These are phyloP conservation scores for Patiria miniata DNA, from an alignment of 35 echinoderm and acorn worm species.

Conservation along the genomic window DNA sequence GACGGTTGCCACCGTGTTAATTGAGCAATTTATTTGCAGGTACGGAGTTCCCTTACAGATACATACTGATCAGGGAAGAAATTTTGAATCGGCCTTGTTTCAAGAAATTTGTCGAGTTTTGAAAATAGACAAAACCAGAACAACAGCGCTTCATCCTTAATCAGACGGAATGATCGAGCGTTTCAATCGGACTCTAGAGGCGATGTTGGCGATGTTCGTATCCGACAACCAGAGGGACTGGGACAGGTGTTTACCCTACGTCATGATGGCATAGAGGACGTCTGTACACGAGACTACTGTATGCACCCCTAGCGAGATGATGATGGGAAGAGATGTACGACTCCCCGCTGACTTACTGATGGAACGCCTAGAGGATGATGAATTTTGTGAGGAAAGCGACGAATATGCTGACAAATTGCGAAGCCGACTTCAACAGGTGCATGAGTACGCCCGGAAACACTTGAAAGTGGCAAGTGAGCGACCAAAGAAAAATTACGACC, in stretches of 20 bases:
- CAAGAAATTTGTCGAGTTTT: constrained; percentile 51
- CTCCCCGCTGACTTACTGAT: constrained; percentile 38
- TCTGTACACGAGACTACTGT: constrained; percentile 56
- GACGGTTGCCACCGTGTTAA: constrained; percentile 37
- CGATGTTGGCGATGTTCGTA: constrained; percentile 57
- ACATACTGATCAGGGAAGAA: constrained; percentile 62
- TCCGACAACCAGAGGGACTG: constrained; percentile 50
- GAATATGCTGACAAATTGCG: constrained; percentile 21
- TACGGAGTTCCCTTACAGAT: constrained; percentile 44
- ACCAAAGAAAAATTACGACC: constrained; percentile 13
- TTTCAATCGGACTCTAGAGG: constrained; percentile 50
- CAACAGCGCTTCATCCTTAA: constrained; percentile 54
- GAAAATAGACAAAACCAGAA: constrained; percentile 47
- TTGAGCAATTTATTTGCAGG: constrained; percentile 35
- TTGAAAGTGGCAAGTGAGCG: constrained; percentile 29
- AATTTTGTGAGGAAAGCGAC: background rate
- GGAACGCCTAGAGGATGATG: background rate
- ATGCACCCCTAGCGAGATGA: constrained; percentile 54
- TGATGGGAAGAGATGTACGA: constrained; percentile 45
- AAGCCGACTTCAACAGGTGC: background rate
- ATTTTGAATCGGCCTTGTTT: constrained; percentile 62
- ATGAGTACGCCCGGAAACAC: constrained; percentile 5
- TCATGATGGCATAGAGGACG: constrained; percentile 44
- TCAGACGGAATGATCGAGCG: constrained; percentile 70
- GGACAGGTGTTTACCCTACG: constrained; percentile 56